Evolutionary conservation across 2,113 vertebrate genomes (phyloP).

Genomic region (Hystrix brachyura): DNA sequence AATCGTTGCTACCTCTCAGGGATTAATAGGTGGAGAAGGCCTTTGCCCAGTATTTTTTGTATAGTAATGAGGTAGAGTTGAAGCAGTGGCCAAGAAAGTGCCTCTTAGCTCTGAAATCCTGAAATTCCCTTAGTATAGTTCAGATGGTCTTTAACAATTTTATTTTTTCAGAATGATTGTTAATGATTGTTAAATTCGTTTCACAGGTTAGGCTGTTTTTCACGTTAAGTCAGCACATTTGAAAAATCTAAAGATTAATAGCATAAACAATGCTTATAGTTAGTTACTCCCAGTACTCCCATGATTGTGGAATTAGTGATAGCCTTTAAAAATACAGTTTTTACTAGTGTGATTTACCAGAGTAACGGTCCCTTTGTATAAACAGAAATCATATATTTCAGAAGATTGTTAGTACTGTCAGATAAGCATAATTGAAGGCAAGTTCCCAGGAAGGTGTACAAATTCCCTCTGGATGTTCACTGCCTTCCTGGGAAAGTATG

Average conservation of each 20-base stretch:
- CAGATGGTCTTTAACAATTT: background rate
- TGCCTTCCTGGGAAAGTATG: background rate
- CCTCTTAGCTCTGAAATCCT: constrained; percentile 26
- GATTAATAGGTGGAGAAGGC: background rate
- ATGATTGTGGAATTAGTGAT: background rate
- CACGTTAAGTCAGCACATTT: constrained; percentile 11
- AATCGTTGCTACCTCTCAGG: background rate
- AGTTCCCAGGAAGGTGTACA: background rate
- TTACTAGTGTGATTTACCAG: background rate
- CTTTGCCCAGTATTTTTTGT: background rate
- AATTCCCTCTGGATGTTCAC: background rate
- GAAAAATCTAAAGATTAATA: constrained; percentile 56
- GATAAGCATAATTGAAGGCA: background rate
- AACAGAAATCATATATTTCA: background rate
- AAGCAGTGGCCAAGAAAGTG: background rate
- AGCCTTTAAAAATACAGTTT: constrained; percentile 34
- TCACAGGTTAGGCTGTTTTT: background rate
- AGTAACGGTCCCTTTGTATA: background rate
- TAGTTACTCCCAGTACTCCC: background rate
- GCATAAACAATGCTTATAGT: background rate
- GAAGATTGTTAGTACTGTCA: background rate
- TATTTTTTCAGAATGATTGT: background rate
- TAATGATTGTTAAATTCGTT: constrained; percentile 41
- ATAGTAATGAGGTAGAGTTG: background rate
- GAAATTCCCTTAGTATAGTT: background rate